Conservation (phyloP, 2,888 invertebrate genomes). For the Galeopsomyia nigrocyanea region DNA sequence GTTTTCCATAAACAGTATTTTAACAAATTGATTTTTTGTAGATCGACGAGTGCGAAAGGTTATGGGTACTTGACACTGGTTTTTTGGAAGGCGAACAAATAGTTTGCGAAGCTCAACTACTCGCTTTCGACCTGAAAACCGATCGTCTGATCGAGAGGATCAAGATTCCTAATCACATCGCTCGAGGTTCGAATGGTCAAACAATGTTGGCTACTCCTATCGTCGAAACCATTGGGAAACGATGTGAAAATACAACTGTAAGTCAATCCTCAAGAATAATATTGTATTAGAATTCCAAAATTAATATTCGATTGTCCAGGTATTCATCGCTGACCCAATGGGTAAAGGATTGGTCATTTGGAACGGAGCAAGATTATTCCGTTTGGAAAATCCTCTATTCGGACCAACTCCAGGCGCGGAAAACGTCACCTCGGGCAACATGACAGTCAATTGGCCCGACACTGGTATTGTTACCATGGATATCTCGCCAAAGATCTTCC, state of each 20-base stretch:
- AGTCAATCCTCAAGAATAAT: constrained; percentile 38
- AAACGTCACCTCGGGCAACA: constrained; percentile 22
- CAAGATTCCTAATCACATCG: constrained; percentile 50
- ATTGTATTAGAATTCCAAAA: background rate
- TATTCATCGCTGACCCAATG: constrained; percentile 37
- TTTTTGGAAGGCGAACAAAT: constrained; percentile 70
- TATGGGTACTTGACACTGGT: constrained; percentile 83
- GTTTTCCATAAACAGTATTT: background rate
- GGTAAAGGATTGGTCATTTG: constrained; percentile 33
- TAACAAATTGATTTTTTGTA: constrained; percentile 67
- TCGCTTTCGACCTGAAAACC: constrained; percentile 78
- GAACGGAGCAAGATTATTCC: constrained; percentile 43
- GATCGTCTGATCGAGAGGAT: constrained; percentile 58
- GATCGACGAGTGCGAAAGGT: constrained; percentile 78
- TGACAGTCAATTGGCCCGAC: too few relatives aligned
- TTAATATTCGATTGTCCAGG: constrained; percentile 15
- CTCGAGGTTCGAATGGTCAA: constrained; percentile 45
- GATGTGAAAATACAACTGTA: constrained; percentile 50
- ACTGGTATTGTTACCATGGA: constrained; percentile 77
- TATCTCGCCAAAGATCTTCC: constrained; percentile 68
- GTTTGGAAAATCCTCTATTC: constrained; percentile 51
- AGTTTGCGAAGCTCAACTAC: constrained; percentile 78
- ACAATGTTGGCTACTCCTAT: constrained; percentile 53
- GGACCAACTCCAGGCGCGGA: constrained; percentile 33
- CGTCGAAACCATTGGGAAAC: constrained; percentile 49